Evolutionary conservation across 1,140 invertebrate genomes (phyloP).

Genomic region (Stratiolaelaps scimitus): DNA sequence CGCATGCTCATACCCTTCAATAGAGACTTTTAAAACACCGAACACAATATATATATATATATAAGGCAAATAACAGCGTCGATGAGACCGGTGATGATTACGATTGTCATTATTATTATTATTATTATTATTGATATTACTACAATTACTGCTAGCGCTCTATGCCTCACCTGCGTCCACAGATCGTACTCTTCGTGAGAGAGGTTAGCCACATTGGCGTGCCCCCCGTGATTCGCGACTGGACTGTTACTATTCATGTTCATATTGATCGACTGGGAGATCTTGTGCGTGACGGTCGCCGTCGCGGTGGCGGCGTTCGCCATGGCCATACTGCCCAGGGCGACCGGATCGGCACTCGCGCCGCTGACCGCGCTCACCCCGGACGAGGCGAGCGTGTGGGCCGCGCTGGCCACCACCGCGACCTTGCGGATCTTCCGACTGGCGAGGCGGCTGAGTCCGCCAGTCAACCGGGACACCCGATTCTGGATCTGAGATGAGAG

Average conservation of each 20-base stretch:
- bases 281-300: conserved; percentile 18
- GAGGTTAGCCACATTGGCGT: conserved; percentile 7
- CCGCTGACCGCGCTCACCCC: conserved; percentile 12
- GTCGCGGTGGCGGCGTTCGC: conserved; percentile 20
- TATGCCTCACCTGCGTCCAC: conserved; percentile 35
- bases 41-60: too few relatives aligned
- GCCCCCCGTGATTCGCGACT: too few relatives aligned
- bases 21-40: too few relatives aligned
- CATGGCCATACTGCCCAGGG: conserved; percentile 19
- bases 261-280: conserved; percentile 17
- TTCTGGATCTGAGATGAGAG: conserved; percentile 49
- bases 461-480: conserved; percentile 74
- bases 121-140: too few relatives aligned
- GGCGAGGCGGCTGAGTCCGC: conserved; percentile 61
- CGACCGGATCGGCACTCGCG: background rate
- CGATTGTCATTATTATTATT: too few relatives aligned
- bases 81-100: too few relatives aligned
- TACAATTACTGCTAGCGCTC: conserved; percentile 36
- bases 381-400: conserved; percentile 18
- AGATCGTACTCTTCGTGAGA: conserved; percentile 30
- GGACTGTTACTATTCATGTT: background rate
- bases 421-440: conserved; percentile 52
- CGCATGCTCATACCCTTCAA: too few relatives aligned
- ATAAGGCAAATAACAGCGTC: too few relatives aligned
- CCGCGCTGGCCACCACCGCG: conserved; percentile 20